Percentiles rank a stretch among this genome's conserved stretches.
Evolutionary conservation across 2,888 invertebrate species (phyloP).

Genomic region (Scrobipalpa atriplicella): DNA sequence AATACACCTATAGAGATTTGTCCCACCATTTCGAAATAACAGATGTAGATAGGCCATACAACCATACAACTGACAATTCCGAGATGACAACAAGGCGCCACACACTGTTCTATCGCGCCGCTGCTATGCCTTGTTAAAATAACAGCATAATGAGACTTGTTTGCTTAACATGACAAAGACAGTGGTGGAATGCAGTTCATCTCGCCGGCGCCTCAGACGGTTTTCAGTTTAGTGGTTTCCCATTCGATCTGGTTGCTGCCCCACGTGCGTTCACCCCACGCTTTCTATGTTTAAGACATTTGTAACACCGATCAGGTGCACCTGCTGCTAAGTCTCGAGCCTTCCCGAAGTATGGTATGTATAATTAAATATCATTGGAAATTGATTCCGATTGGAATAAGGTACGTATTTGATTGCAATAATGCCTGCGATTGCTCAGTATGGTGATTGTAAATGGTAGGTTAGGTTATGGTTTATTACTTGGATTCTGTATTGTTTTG

Average conservation of each 20-base stretch:
- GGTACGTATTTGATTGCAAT: slow-evolving; percentile 36
- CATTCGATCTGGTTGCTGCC: slow-evolving; percentile 72
- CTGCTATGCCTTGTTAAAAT: slow-evolving; percentile 74
- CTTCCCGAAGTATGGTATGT: slow-evolving; percentile 9
- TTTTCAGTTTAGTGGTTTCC: slow-evolving; percentile 40
- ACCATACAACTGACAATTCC: slow-evolving; percentile 20
- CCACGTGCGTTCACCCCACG: slow-evolving; percentile 43
- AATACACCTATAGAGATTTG: not conserved
- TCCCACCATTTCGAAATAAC: not conserved
- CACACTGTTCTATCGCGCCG: slow-evolving; percentile 17
- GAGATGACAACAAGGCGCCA: not conserved
- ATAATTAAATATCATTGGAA: slow-evolving; percentile 30
- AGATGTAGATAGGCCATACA: not conserved
- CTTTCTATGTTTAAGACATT: slow-evolving; percentile 19
- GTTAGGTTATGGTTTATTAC: not conserved
- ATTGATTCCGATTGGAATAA: slow-evolving; percentile 8
- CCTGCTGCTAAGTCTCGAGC: slow-evolving; percentile 1
- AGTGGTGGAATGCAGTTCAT: slow-evolving; percentile 68
- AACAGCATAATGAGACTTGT: slow-evolving; percentile 75
- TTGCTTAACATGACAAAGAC: slow-evolving; percentile 78
- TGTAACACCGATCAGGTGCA: slow-evolving; percentile 18
- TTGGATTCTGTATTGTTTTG: not conserved
- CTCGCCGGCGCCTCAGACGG: slow-evolving; percentile 59
- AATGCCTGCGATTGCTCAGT: not conserved
- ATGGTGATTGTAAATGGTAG: not conserved